These are phyloP conservation scores for Drosophila watanabei DNA, from an alignment of 1,140 invertebrate species.

Conservation along the genomic window DNA sequence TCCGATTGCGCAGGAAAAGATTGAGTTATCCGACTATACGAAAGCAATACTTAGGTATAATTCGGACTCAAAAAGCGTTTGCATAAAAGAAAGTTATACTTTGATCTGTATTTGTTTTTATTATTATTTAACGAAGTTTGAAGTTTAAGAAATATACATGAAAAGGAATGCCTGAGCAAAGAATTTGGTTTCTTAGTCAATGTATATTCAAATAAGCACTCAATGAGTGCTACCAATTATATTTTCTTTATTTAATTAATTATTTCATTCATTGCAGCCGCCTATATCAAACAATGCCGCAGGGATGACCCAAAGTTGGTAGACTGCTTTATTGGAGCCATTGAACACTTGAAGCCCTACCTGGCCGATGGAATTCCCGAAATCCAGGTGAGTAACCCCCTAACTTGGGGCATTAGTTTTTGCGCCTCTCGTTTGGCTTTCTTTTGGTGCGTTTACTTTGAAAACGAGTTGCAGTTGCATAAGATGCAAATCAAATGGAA, in stretches of 20 bases:
- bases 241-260: not conserved
- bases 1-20: not conserved
- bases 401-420: conserved; percentile 1
- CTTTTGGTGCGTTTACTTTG: conserved; percentile 16
- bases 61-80: not conserved
- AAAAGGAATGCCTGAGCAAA: not conserved
- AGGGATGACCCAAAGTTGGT: conserved; percentile 88
- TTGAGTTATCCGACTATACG: not conserved
- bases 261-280: conserved; percentile 86
- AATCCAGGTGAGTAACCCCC: conserved; percentile 86
- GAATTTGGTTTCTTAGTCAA: not conserved
- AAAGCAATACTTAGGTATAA: too few relatives aligned
- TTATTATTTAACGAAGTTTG: not conserved
- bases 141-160: not conserved
- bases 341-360: conserved; percentile 89
- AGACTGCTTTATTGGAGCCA: conserved; percentile 88
- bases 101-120: not conserved
- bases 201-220: not conserved
- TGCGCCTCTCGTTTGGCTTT: conserved; percentile 1
- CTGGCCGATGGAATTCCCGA: conserved; percentile 89
- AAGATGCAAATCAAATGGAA: conserved; percentile 56
- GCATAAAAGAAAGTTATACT: not conserved
- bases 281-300: conserved; percentile 90
- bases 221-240: not conserved
- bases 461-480: conserved; percentile 68